Evolutionary conservation across 2,113 vertebrate genomes (phyloP).

Genomic region (Lipophrys pholis): DNA sequence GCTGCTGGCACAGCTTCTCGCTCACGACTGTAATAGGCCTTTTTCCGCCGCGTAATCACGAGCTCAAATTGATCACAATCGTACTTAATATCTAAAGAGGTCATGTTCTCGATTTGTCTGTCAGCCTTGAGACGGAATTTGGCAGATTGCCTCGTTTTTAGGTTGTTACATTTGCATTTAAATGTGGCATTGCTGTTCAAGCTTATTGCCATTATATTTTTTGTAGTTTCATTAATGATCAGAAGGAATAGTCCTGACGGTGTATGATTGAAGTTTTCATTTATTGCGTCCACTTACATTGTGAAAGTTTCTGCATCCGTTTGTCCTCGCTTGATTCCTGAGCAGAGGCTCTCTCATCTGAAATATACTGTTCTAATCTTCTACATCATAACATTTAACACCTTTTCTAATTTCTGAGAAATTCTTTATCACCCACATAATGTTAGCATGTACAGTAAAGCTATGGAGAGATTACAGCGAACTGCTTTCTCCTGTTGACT

Average conservation of each 20-base stretch:
- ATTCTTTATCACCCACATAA: slow-evolving; percentile 16
- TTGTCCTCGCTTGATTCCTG: background rate
- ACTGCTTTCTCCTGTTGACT: background rate
- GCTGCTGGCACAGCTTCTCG: slow-evolving; percentile 4
- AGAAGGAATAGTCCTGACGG: too few relatives aligned
- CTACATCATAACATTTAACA: slow-evolving; percentile 11
- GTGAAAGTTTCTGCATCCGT: background rate
- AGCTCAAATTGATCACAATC: slow-evolving; percentile 23
- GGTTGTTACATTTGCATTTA: background rate
- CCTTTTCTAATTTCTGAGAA: slow-evolving; percentile 10
- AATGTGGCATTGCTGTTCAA: background rate
- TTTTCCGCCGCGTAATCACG: slow-evolving; percentile 5
- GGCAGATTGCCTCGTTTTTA: background rate
- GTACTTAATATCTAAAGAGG: slow-evolving; percentile 39
- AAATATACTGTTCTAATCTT: slow-evolving; percentile 12
- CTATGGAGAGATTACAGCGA: background rate
- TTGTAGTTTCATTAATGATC: background rate
- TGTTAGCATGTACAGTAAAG: slow-evolving; percentile 7
- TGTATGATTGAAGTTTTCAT: too few relatives aligned
- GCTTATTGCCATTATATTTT: background rate
- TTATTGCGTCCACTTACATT: too few relatives aligned
- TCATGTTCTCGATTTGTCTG: slow-evolving; percentile 5
- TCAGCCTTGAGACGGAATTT: slow-evolving; percentile 7
- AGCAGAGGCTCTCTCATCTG: slow-evolving; percentile 7
- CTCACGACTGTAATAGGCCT: slow-evolving; percentile 13